Evolutionary conservation across 2,113 vertebrate genomes (phyloP), one percentile per base, ranked within the genome.

Genomic region (Coptodon bakossiorum): DNA sequence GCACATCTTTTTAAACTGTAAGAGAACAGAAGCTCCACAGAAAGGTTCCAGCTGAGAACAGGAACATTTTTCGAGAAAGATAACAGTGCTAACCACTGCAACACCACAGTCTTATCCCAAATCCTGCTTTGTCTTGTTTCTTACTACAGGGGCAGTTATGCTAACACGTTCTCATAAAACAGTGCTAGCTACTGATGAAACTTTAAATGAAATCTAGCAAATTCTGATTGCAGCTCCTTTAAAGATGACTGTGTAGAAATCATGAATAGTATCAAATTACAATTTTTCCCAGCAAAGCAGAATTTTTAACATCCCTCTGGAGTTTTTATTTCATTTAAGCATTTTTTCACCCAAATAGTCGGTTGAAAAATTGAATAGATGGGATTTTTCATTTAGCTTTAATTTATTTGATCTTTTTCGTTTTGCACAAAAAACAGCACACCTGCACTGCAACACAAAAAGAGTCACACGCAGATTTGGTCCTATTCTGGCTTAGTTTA

Each of bases 401-500:
- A 24, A 24, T 40, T 36, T 71, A 40, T 29, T 81, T 73, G 11
- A n/a, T 38, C 17, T 86, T 59, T 22, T 57, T 66, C 4, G 1
- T 27, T 80, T 71, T 22, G 59, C 43, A 38, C 7, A 24, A 79
- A 79, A n/a, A 84, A 52, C 79, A 63, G 34, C 56, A 85, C 54
- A 92, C 85, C 91, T 91, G 79, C 66, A 63, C 63, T 66, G 24
- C 57, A 80, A 68, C 19, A 19, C 87, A 13, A 40, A 59, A 45
- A 81, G 50, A 80, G 54, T 29, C 19, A 50, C 24, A 78, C 9
- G 50, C 4, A 88, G 17, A 82, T 83, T 34, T 88, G 82, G 90
- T 92, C 85, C 88, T 53, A 85, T 71, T 83, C 7, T 90, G 88
- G 88, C 88, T 86, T 88, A 91, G 86, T 94, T 93, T 89, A 93